Conservation (phyloP, 2,113 vertebrate species). For the Notarius quadriscutis region DNA sequence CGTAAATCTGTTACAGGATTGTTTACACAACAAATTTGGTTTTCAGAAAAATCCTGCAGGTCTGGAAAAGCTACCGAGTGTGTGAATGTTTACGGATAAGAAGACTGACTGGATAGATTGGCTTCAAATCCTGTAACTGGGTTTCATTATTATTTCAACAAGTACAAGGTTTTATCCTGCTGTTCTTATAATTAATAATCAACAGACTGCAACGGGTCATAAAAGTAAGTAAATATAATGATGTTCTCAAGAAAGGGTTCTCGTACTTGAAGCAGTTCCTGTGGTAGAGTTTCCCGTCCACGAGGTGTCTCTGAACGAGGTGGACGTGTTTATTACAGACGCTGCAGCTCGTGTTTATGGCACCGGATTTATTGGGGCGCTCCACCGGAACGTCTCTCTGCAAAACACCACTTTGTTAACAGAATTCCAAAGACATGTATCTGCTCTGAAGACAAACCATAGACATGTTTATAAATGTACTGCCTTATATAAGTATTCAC, state of each 20-base stretch:
- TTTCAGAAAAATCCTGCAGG: too few relatives aligned
- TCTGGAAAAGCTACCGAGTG: too few relatives aligned
- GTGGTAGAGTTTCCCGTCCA: conserved; percentile 90
- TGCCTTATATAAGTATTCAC: not conserved
- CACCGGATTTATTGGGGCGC: conserved; percentile 56
- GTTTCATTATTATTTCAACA: too few relatives aligned
- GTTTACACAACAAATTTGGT: too few relatives aligned
- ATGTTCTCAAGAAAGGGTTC: not conserved
- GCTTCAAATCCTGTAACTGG: too few relatives aligned
- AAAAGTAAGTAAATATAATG: not conserved
- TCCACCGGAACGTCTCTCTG: conserved; percentile 58
- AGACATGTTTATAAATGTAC: not conserved
- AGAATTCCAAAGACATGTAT: not conserved
- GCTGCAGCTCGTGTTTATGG: conserved; percentile 77
- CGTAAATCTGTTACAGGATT: too few relatives aligned
- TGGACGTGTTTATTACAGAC: conserved; percentile 86
- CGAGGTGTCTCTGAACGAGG: conserved; percentile 89
- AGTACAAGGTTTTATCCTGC: too few relatives aligned
- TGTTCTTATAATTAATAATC: too few relatives aligned
- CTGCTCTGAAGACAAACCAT: not conserved
- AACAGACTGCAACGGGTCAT: not conserved
- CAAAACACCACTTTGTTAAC: not conserved
- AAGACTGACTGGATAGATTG: too few relatives aligned
- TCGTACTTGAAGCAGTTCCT: conserved; percentile 91
- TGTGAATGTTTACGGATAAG: too few relatives aligned